These are phyloP conservation scores for Macrosoma leucophasiata DNA, from an alignment of 2,888 invertebrate species.

Conservation along the genomic window DNA sequence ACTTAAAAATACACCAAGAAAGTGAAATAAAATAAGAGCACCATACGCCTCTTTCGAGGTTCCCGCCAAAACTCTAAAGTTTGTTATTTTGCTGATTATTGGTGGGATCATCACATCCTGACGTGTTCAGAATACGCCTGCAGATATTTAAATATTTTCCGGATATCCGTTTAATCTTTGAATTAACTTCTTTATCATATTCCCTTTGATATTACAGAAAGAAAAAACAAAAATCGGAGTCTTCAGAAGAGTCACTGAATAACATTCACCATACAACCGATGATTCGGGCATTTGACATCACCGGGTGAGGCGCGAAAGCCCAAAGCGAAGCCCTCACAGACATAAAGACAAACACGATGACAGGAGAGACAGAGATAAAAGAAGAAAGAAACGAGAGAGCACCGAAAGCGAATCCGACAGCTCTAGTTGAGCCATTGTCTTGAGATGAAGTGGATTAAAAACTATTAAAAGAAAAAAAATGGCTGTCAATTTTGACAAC, in stretches of 20 bases:
- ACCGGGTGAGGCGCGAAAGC: constrained; percentile 58
- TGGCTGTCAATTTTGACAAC: constrained; percentile 11
- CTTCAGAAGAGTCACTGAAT: constrained; percentile 60
- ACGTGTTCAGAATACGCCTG: too few relatives aligned
- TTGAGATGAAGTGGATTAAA: too few relatives aligned
- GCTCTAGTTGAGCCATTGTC: constrained; percentile 67
- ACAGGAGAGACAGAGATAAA: constrained; percentile 40
- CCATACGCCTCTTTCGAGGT: too few relatives aligned
- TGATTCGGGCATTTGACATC: constrained; percentile 72
- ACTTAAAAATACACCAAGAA: too few relatives aligned
- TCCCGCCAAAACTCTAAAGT: too few relatives aligned
- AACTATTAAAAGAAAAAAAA: too few relatives aligned
- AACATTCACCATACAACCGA: constrained; percentile 67
- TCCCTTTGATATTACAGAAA: constrained; percentile 36
- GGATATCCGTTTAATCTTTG: too few relatives aligned
- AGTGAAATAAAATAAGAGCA: too few relatives aligned
- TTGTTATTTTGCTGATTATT: too few relatives aligned
- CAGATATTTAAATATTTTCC: too few relatives aligned
- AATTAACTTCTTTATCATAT: neutral
- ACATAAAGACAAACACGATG: constrained; percentile 35
- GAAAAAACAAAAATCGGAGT: constrained; percentile 60
- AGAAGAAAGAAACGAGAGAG: constrained; percentile 48
- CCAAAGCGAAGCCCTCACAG: constrained; percentile 44
- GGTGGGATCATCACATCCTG: too few relatives aligned
- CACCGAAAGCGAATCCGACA: constrained; percentile 51